These are phyloP conservation scores for Cirrhinus mrigala DNA, from an alignment of 2,797 vertebrate genomes.

Conservation along the genomic window DNA sequence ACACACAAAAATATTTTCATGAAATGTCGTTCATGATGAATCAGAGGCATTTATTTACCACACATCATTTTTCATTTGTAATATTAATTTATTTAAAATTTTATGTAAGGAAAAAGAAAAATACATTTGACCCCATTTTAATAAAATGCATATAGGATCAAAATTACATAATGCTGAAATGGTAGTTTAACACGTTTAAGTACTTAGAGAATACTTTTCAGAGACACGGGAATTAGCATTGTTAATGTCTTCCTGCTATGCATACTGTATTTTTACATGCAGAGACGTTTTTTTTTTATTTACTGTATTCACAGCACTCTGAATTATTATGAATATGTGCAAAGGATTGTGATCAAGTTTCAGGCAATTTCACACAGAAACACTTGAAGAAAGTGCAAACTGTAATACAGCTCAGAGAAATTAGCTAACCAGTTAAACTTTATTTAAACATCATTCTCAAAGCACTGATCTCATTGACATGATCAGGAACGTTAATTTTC, in stretches of 20 bases:
- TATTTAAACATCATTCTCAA: not conserved
- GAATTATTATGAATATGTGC: not conserved
- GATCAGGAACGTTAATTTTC: slow-evolving; percentile 18
- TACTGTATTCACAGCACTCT: not conserved
- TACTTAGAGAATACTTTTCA: not conserved
- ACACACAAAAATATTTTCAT: not conserved
- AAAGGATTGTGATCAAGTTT: not conserved
- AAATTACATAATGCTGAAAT: not conserved
- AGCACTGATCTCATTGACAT: not conserved
- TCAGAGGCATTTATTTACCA: not conserved
- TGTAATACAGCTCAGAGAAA: not conserved
- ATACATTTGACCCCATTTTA: not conserved
- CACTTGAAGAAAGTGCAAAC: not conserved
- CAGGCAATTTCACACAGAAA: not conserved
- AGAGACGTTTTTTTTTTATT: not conserved
- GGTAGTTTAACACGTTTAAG: not conserved
- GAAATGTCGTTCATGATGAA: not conserved
- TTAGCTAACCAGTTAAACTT: not conserved
- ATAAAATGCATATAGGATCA: not conserved
- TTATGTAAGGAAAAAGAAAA: not conserved
- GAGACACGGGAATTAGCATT: not conserved
- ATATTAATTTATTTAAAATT: not conserved
- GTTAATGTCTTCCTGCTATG: not conserved
- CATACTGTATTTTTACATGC: not conserved
- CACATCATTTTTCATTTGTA: not conserved